Base-by-base conservation (phyloP, 2,113 vertebrate species). In the Pycnonotus jocosus region DNA sequence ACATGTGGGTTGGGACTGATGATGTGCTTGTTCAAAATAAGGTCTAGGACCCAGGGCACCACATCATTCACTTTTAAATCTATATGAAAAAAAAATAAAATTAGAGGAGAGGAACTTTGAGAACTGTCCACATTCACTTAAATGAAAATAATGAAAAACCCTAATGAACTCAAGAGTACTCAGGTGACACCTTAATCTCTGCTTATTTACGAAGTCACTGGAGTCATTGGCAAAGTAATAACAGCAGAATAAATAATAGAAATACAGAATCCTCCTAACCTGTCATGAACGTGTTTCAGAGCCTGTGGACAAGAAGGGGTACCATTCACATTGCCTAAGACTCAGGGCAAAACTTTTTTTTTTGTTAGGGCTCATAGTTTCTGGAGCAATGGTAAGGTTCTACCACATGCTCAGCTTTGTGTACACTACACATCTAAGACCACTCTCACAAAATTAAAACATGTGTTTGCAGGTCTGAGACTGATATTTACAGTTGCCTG, bases 1-100 rank as follows among this genome's bases (percentile, higher is more conserved):
- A 99, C 79, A 2, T 99, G 99, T 37, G 99, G 99, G 92, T 99
- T 99, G 68, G 98, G 98, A 95, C 99, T 99, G 88, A 98, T 68
- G 54, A 99, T 98, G 62, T 99, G 98, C 84, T 98, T 99, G 86
- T 98, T 98, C 96, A 99, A 98, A 96, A 99, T 98, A 64, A 98
- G 91, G 58, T 98, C 98, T 83, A 99, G 96, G 62, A 99, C 98
- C 99, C 99, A 99, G 18, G 98, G 98, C 64, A 99, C 99, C 66
- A 99, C 97, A 2, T 99, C 99, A 90, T 99, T 99, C 88, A 96
- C 98, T 96, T 98, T 99, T 87, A 98, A 92, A 97, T 98, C 99
- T 99, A 38, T 47, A 35, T 11, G 6, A 83, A 89, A 78, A 54
- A 77, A 56, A 81, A 66, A 95, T 15, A 86, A 70, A 89, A 4